Conservation (phyloP, 2,113 vertebrate genomes). For the Triplophysa rosa region DNA sequence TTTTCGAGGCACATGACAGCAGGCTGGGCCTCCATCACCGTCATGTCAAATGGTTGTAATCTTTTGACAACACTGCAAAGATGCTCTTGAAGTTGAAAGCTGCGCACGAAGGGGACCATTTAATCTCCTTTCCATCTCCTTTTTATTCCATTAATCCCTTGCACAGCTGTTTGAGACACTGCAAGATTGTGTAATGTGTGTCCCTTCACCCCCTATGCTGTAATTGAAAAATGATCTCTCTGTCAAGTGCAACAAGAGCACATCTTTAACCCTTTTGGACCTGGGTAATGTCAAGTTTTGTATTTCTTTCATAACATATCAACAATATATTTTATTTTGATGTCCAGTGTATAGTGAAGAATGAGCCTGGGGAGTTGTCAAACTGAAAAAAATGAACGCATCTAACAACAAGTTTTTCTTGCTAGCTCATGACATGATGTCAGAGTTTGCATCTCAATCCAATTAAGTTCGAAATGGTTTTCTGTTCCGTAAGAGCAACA, state of each 20-base stretch:
- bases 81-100: slow-evolving; percentile 38
- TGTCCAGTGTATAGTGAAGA: too few species aligned
- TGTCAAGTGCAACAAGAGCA: not conserved
- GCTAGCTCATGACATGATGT: too few species aligned
- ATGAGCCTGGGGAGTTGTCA: too few species aligned
- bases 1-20: slow-evolving; percentile 25
- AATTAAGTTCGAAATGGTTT: too few species aligned
- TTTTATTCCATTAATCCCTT: slow-evolving; percentile 56
- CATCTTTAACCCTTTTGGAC: not conserved
- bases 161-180: slow-evolving; percentile 48
- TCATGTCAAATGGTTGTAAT: slow-evolving; percentile 48
- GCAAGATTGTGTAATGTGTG: slow-evolving; percentile 40
- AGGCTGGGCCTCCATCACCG: slow-evolving; percentile 6
- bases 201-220: slow-evolving; percentile 25
- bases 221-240: slow-evolving; percentile 48
- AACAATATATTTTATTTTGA: too few species aligned
- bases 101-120: slow-evolving; percentile 22
- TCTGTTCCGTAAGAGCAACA: too few species aligned
- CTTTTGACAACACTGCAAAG: slow-evolving; percentile 38
- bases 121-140: slow-evolving; percentile 53
- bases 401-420: too few species aligned
- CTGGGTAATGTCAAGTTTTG: not conserved
- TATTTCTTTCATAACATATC: not conserved
- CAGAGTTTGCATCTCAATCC: too few species aligned
- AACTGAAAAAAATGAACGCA: too few species aligned